These are phyloP conservation scores for Scaptodrosophila latifasciaeformis DNA, from an alignment of 2,888 invertebrate species.

Conservation along the genomic window DNA sequence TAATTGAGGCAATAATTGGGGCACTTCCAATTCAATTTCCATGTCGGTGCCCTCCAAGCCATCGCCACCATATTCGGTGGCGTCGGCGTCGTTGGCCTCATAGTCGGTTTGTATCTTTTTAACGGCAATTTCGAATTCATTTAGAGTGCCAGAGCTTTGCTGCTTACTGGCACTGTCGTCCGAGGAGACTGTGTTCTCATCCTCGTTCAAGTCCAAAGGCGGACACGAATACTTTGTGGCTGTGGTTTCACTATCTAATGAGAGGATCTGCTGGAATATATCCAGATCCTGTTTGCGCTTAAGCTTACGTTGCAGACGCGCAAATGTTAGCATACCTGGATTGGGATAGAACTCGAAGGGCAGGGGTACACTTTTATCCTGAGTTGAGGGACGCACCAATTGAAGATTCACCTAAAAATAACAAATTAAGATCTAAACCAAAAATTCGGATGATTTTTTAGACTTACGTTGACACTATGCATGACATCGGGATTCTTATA, in stretches of 20 bases:
- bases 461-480: constrained; percentile 80
- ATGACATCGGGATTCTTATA: constrained; percentile 82
- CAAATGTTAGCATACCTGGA: constrained; percentile 88
- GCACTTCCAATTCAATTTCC: constrained; percentile 66
- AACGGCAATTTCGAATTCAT: constrained; percentile 62
- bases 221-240: constrained; percentile 68
- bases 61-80: constrained; percentile 51
- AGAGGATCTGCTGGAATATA: constrained; percentile 77
- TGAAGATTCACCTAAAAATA: constrained; percentile 83
- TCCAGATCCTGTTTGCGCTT: constrained; percentile 78
- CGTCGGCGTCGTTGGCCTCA: constrained; percentile 61
- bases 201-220: constrained; percentile 51
- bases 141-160: constrained; percentile 60
- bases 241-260: constrained; percentile 74
- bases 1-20: constrained; percentile 54
- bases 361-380: constrained; percentile 85
- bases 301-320: constrained; percentile 79
- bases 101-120: constrained; percentile 51
- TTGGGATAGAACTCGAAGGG: constrained; percentile 83
- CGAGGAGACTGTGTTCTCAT: constrained; percentile 58
- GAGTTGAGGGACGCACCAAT: constrained; percentile 88
- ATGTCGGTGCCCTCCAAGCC: constrained; percentile 49
- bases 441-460: not conserved
- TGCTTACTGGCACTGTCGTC: constrained; percentile 55
- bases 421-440: not conserved